Evolutionary conservation across 1,140 invertebrate species (phyloP), one percentile per base, ranked within the genome.

Genomic region (Pseudomyrmex cubaensis): DNA sequence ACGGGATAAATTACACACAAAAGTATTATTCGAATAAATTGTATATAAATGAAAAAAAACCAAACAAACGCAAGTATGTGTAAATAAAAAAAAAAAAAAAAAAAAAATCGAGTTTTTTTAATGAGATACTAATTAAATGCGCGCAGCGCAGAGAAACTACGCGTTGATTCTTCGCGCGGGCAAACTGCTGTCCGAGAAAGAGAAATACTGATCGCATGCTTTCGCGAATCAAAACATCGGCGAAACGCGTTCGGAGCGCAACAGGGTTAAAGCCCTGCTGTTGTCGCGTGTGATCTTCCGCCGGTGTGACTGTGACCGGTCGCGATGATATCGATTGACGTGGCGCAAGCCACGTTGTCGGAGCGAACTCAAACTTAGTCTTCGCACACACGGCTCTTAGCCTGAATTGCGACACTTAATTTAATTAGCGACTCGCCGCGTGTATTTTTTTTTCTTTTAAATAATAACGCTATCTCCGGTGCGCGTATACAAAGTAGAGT

Each of bases 141-240:
- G 15, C 20, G 13, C n/a, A 50, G 57, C 46, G 35, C 35, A 35
- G 35, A 35, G 5, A 35, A 5, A 8, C 20, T 62, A 48, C 25
- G 25, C 50, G 25, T 82, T 85, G 73, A 76, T 85, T 59, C 12
- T 57, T 35, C n/a, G n/a, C 13, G 46, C 52, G 69, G 56, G 35
- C 20, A 61, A 54, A 77, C 17, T 66, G 46, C 44, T 22, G 13
- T 46, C 69, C 74, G 61, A 73, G 57, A 35, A 35, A 35, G 35
- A 35, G 5, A 35, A 35, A 66, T 69, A 17, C 46, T 56, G 59
- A 50, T 64, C 74, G 20, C 56, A 35, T 35, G 75, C 62, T 80
- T 80, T 59, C 20, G 44, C 25, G 52, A 72, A 64, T 22, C 54
- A 46, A 74, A 86, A 86, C 35, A 84, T 50, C 52, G 75, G 46